phyloP scores from a whole-genome alignment of 2,113 vertebrate species.

The Kryptolebias marmoratus region DNA sequence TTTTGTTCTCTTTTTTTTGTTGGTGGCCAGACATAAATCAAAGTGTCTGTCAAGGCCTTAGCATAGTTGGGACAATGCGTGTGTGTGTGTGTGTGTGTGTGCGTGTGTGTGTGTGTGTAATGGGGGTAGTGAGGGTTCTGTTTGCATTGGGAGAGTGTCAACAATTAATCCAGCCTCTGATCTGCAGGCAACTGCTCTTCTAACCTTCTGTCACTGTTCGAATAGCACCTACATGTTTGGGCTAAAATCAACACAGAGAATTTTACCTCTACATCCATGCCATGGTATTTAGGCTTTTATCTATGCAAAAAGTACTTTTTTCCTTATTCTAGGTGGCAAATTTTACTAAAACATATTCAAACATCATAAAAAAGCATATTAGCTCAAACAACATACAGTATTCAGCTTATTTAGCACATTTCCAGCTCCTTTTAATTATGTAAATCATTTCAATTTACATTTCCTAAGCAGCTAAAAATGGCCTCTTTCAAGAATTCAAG shows the following conservation, averaged over 20 bases:
- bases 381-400: background rate
- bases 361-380: background rate
- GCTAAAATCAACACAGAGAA: constrained; percentile 58
- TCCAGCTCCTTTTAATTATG: constrained; percentile 29
- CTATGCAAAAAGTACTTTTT: no score
- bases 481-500: constrained; percentile 44
- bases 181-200: constrained; percentile 77
- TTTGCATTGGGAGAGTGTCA: constrained; percentile 88
- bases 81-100: constrained; percentile 37
- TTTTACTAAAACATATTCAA: background rate
- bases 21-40: constrained; percentile 97
- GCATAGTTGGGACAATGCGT: constrained; percentile 52
- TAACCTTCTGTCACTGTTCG: constrained; percentile 72
- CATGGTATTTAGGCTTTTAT: background rate
- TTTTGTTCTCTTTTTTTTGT: constrained; percentile 95
- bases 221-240: constrained; percentile 44
- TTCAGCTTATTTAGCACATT: background rate
- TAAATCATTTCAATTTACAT: constrained; percentile 33
- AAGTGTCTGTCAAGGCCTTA: constrained; percentile 86
- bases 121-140: constrained; percentile 79
- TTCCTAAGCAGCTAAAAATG: constrained; percentile 31
- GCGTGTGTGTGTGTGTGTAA: constrained; percentile 37
- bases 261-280: background rate
- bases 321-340: background rate
- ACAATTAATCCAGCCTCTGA: constrained; percentile 91